phyloP scores from a whole-genome alignment of 1,140 invertebrate species.

The Atta colombica region DNA sequence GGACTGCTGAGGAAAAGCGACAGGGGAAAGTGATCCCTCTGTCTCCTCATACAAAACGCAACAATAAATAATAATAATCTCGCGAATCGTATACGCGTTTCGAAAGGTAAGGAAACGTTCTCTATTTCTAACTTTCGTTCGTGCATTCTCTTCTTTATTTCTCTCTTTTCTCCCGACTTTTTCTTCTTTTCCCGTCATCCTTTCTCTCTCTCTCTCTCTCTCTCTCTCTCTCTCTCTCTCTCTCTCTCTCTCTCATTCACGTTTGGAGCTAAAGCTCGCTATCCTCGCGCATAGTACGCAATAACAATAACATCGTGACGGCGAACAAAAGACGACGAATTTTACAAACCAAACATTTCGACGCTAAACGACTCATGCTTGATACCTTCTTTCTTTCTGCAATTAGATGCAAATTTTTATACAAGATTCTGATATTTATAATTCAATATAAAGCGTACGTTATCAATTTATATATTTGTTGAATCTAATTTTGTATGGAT shows the following conservation, averaged over 20 bases:
- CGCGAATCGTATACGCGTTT: conserved; percentile 68
- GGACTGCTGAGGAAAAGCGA: conserved; percentile 43
- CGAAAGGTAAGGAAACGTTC: conserved; percentile 44
- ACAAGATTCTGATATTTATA: neutral
- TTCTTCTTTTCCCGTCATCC: neutral
- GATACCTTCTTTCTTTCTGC: neutral
- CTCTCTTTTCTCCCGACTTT: neutral
- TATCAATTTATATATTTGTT: neutral
- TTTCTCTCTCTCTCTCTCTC: neutral
- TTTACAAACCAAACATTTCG: conserved; percentile 11
- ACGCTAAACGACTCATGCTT: conserved; percentile 5
- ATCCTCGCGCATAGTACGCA: neutral
- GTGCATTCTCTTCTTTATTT: conserved; percentile 50
- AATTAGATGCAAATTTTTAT: conserved; percentile 1
- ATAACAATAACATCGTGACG: neutral
- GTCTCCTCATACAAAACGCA: conserved; percentile 53
- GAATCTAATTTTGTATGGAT: neutral
- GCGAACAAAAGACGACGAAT: conserved; percentile 23
- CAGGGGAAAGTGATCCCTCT: conserved; percentile 27
- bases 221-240: neutral
- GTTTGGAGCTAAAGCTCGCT: neutral
- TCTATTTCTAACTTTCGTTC: conserved; percentile 57
- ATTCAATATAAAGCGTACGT: neutral
- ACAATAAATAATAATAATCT: conserved; percentile 74
- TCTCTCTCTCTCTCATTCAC: neutral